Percentiles rank a stretch among this genome's conserved stretches.
These are phyloP conservation scores for Thymelicus sylvestris DNA, from an alignment of 2,888 invertebrate species.

Conservation along the genomic window DNA sequence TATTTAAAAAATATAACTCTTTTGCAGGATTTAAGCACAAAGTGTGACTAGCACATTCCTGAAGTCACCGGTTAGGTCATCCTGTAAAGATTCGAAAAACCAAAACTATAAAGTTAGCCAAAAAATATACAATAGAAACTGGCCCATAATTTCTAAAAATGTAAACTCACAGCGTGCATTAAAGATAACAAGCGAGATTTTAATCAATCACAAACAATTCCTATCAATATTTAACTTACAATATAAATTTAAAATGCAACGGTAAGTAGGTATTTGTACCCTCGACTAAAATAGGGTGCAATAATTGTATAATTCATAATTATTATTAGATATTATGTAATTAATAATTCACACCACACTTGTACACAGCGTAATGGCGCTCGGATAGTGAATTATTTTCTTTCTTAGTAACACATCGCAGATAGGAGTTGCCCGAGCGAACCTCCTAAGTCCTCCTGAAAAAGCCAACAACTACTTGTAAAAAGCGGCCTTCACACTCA, in stretches of 20 bases:
- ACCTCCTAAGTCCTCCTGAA: conserved; percentile 88
- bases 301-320: conserved; percentile 33
- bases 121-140: conserved; percentile 60
- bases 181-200: conserved; percentile 54
- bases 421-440: conserved; percentile 87
- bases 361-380: conserved; percentile 57
- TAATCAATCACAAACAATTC: conserved; percentile 42
- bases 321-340: conserved; percentile 16
- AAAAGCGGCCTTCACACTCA: conserved; percentile 55
- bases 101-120: conserved; percentile 64
- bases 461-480: conserved; percentile 77
- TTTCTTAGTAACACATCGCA: conserved; percentile 85
- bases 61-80: conserved; percentile 89
- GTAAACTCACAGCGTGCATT: conserved; percentile 61
- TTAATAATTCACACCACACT: conserved; percentile 56
- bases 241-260: conserved; percentile 49
- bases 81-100: conserved; percentile 82
- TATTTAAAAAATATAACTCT: conserved; percentile 48
- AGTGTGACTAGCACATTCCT: conserved; percentile 86
- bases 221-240: conserved; percentile 45
- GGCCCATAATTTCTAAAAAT: conserved; percentile 72
- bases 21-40: conserved; percentile 78
- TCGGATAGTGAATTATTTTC: conserved; percentile 63
- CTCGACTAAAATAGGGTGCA: conserved; percentile 40
- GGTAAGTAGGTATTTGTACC: conserved; percentile 51